Conservation (phyloP, 2,797 vertebrate species). For the Chaunax sp. region DNA sequence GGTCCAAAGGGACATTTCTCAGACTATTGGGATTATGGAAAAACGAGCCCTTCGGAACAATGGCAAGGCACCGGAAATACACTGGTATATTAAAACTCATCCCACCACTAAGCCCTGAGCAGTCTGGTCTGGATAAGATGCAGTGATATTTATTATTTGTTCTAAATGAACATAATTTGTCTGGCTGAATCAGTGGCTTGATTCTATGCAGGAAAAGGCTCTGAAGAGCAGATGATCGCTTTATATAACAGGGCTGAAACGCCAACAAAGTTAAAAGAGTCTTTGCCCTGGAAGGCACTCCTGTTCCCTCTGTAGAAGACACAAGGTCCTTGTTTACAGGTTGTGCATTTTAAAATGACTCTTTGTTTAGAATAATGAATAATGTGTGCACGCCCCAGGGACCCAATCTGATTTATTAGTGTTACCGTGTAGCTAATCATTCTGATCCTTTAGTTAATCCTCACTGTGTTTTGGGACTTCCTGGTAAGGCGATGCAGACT, state of each 20-base stretch:
- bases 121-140: neutral
- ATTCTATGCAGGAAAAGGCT: conserved; percentile 28
- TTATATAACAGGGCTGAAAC: conserved; percentile 54
- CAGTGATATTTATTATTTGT: neutral
- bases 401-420: conserved; percentile 68
- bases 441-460: conserved; percentile 68
- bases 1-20: neutral
- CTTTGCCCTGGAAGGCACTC: conserved; percentile 30
- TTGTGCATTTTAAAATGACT: conserved; percentile 51
- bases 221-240: conserved; percentile 30
- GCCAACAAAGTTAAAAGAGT: conserved; percentile 39
- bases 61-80: no score
- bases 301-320: conserved; percentile 35
- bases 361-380: conserved; percentile 66
- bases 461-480: conserved; percentile 55
- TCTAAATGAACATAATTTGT: neutral
- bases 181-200: neutral
- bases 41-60: no score
- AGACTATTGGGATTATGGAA: neutral
- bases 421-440: conserved; percentile 72
- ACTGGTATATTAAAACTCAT: no score
- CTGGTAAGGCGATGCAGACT: conserved; percentile 37
- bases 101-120: neutral
- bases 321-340: conserved; percentile 51
- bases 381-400: conserved; percentile 50